These are phyloP conservation scores for Rhabdomys pumilio DNA, from an alignment of 2,797 vertebrate genomes.

Conservation along the genomic window DNA sequence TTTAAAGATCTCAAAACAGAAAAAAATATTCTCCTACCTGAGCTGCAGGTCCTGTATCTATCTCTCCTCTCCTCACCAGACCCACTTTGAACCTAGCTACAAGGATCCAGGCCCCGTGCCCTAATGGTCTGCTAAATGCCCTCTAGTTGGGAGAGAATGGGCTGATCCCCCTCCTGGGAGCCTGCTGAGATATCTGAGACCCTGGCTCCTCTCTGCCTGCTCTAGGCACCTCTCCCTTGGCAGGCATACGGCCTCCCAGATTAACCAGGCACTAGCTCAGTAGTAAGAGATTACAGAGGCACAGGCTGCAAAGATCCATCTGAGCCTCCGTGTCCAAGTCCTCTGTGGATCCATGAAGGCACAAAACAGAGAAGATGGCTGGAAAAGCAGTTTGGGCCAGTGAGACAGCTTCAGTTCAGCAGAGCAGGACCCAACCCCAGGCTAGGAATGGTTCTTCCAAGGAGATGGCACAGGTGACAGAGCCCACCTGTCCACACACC, in stretches of 20 bases:
- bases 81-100: background rate
- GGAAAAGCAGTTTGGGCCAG: background rate
- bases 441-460: background rate
- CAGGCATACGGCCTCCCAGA: background rate
- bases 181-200: background rate
- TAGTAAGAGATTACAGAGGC: background rate
- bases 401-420: background rate
- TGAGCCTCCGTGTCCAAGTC: background rate
- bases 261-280: background rate
- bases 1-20: background rate
- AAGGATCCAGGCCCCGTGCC: background rate
- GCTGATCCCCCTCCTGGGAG: background rate
- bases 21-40: background rate
- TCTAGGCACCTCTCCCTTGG: background rate
- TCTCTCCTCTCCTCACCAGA: background rate
- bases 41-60: background rate
- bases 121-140: background rate
- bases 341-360: background rate
- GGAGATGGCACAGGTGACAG: background rate
- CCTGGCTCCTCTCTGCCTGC: background rate
- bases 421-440: background rate
- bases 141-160: background rate
- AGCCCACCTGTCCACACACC: background rate
- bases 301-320: background rate
- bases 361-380: background rate